Percentiles rank a stretch among this genome's conserved stretches.
Conservation (phyloP, 2,113 vertebrate species). For the Zosterops pallidus region DNA sequence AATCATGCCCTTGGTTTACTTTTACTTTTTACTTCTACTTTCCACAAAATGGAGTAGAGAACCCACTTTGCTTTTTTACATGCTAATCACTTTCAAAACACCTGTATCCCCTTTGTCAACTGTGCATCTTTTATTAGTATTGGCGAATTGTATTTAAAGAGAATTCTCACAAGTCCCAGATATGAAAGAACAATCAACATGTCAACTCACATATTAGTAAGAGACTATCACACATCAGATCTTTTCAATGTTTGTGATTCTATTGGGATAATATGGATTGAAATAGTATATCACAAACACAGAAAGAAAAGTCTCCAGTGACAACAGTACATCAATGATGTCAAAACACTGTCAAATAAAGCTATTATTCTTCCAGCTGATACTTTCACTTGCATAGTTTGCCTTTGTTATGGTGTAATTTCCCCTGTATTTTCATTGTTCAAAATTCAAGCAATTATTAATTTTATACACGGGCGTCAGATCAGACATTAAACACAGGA, state of each 20-base stretch:
- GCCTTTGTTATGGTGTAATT: slow-evolving; percentile 33
- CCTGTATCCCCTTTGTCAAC: slow-evolving; percentile 17
- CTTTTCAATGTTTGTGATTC: slow-evolving; percentile 56
- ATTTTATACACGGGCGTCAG: neutral
- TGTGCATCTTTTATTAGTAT: neutral
- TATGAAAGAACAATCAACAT: slow-evolving; percentile 67
- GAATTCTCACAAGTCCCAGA: slow-evolving; percentile 31
- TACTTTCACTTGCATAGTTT: slow-evolving; percentile 31
- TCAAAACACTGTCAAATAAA: slow-evolving; percentile 74
- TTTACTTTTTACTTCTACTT: neutral
- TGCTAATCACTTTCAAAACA: slow-evolving; percentile 14
- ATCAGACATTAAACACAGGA: slow-evolving; percentile 16
- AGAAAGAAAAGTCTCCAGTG: slow-evolving; percentile 57
- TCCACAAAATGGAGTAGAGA: neutral
- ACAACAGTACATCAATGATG: slow-evolving; percentile 66
- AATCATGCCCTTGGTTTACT: neutral
- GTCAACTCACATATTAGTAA: slow-evolving; percentile 57
- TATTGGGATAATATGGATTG: slow-evolving; percentile 67
- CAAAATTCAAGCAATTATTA: slow-evolving; percentile 37
- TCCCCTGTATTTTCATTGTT: slow-evolving; percentile 34
- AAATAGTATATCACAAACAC: slow-evolving; percentile 65
- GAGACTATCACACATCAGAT: slow-evolving; percentile 53
- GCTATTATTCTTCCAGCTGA: slow-evolving; percentile 47
- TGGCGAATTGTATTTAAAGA: neutral
- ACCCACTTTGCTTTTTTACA: neutral